Evolutionary conservation across 2,113 vertebrate genomes (phyloP), one percentile per base, ranked within the genome.

Genomic region (Mixornis gularis): DNA sequence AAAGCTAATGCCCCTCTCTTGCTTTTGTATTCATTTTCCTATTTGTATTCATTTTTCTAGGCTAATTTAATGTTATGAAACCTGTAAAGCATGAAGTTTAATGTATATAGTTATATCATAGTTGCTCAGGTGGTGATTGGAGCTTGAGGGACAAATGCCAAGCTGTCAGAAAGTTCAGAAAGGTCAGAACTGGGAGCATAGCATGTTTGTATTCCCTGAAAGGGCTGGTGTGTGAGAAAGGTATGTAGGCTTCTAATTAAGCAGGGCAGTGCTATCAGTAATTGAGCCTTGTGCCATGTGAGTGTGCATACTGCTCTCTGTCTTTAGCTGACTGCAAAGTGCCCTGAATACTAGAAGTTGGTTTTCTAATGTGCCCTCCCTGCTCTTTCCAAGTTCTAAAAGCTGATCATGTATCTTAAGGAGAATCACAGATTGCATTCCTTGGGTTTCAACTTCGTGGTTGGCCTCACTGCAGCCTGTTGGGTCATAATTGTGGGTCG

Each of bases 321-420:
- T 55, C 20, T 66, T 65, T 34, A 53, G 22, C 9, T 6, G 24
- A 12, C 10, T 83, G 22, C 59, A n/a, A 36, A 32, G 5, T 58
- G 12, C 60, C 8, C 46, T 64, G 4, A 10, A 7, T 58, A 10
- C 3, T 16, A 20, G 58, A 68, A 68, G 5, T 41, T 68, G 17
- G 2, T 63, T 79, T 15, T n/a, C 24, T 60, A 24, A 1, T 2
- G 27, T 19, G 7, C 48, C 36, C 13, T 60, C 8, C 24, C 34
- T 62, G 17, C 5, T 64, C 32, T 60, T 70, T 18, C 15, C 49
- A 68, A 17, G 36, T 46, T 51, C 27, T 79, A 7, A 21, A 30
- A 30, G 7, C 10, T 74, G 49, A 27, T 72, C 1, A 0, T 64
- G 0, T 13, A 13, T 56, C 30, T 52, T 30, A 44, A 44, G 19